Conservation (phyloP, 2,797 vertebrate genomes). For the Alcedo atthis region DNA sequence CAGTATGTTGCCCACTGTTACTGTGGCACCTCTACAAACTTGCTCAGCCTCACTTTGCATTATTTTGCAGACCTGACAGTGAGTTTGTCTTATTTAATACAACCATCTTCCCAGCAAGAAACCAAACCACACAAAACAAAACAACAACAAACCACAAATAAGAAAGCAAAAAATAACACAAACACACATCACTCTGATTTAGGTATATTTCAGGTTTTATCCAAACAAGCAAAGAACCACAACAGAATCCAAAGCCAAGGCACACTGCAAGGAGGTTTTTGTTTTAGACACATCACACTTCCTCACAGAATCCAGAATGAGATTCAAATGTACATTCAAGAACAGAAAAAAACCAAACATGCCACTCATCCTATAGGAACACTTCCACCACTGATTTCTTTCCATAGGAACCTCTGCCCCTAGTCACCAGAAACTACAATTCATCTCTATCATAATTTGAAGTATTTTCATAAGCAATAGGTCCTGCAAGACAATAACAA, state of each 20-base stretch:
- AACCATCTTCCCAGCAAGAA: neutral
- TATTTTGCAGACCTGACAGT: neutral
- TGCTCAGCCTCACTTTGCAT: neutral
- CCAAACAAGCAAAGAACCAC: neutral
- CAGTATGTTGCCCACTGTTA: rapidly evolving
- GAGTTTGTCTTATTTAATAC: neutral
- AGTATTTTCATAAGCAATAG: neutral
- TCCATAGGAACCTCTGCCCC: neutral
- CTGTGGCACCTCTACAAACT: neutral
- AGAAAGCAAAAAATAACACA: neutral
- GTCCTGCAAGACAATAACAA: neutral
- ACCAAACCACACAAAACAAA: no score
- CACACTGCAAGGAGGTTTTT: neutral
- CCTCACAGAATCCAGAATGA: neutral
- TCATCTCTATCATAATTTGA: neutral
- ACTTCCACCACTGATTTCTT: neutral
- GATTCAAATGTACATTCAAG: neutral
- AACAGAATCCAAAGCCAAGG: neutral
- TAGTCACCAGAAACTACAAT: neutral
- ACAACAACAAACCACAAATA: neutral
- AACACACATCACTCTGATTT: neutral
- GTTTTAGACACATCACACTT: neutral
- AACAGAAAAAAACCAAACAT: neutral
- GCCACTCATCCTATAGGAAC: neutral
- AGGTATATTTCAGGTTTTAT: neutral